Percentiles rank a stretch among this genome's conserved stretches.
phyloP scores from a whole-genome alignment of 2,113 vertebrate species.

The Recurvirostra avosetta region DNA sequence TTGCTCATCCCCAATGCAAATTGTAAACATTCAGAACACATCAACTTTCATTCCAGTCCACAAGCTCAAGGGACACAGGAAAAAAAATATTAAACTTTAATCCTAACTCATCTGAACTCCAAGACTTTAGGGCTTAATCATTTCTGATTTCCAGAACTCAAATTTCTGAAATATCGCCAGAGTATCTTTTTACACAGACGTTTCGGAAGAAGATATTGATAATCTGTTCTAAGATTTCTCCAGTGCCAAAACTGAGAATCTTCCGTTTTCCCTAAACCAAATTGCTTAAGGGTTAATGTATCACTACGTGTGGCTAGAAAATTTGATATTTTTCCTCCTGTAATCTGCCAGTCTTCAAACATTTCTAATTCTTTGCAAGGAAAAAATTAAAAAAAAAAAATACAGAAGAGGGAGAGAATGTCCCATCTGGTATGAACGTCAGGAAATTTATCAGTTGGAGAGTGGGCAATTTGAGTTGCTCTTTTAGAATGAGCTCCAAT shows the following conservation, averaged over 20 bases:
- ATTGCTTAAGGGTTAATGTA: neutral
- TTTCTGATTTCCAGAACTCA: neutral
- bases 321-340: neutral
- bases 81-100: neutral
- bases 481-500: neutral
- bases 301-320: neutral
- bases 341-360: neutral
- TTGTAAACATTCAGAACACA: neutral
- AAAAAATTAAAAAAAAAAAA: neutral
- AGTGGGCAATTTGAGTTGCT: neutral
- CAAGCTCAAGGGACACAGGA: neutral
- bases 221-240: neutral
- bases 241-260: neutral
- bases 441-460: neutral
- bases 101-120: neutral
- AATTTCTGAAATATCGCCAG: neutral
- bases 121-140: neutral
- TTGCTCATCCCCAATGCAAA: neutral
- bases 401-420: neutral
- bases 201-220: neutral
- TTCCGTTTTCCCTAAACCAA: neutral
- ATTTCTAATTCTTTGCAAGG: neutral
- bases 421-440: neutral
- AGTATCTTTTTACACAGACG: neutral
- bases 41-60: neutral